These are phyloP conservation scores for Graptemys geographica DNA, from an alignment of 2,797 vertebrate genomes.

Conservation along the genomic window DNA sequence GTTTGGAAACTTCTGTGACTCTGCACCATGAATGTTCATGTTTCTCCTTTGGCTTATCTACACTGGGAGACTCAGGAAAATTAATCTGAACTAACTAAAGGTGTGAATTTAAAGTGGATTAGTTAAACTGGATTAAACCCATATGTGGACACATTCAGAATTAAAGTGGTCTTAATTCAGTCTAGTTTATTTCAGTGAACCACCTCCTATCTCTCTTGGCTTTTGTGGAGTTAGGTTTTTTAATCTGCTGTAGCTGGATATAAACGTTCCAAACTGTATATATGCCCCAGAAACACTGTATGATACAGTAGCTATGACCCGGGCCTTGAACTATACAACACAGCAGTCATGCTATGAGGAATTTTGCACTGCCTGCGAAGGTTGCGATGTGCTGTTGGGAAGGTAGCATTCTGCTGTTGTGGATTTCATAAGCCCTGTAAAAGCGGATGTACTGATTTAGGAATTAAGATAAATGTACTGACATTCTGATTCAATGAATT, in stretches of 20 bases:
- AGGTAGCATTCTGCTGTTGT: slow-evolving; percentile 12
- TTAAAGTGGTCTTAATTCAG: not conserved
- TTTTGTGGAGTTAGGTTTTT: not conserved
- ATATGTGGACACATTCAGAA: not conserved
- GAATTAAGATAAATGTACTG: slow-evolving; percentile 9
- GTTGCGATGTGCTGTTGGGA: not conserved
- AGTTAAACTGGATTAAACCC: not conserved
- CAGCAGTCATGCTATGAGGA: not conserved
- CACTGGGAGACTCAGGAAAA: not conserved
- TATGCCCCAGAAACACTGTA: not conserved
- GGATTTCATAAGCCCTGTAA: slow-evolving; percentile 19
- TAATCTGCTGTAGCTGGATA: not conserved
- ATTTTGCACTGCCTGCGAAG: not conserved
- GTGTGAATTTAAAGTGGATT: not conserved
- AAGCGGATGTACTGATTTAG: slow-evolving; percentile 36
- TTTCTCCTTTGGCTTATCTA: not conserved
- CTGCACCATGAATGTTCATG: not conserved
- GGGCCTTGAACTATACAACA: not conserved
- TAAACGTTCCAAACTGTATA: not conserved
- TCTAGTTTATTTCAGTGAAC: not conserved
- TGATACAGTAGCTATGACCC: not conserved
- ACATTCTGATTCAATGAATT: not conserved
- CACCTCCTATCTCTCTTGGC: not conserved
- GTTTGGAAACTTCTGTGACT: not conserved
- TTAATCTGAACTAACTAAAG: not conserved